Evolutionary conservation across 2,797 vertebrate species (phyloP).

Genomic region (Myotis pilosus): DNA sequence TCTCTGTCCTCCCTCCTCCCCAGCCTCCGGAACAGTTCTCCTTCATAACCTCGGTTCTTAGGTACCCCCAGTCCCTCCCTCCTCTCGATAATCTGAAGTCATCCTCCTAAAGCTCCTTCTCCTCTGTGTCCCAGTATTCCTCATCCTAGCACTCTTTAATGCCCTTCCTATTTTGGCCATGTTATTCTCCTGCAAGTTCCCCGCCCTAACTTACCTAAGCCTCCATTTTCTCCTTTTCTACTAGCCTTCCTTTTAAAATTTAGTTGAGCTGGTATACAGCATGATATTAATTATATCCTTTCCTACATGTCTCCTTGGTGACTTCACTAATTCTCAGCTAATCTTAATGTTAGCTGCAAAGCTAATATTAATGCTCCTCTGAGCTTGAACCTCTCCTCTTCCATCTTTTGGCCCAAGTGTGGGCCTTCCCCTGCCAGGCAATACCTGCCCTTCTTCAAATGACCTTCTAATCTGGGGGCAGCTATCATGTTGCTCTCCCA

Average conservation of each 20-base stretch:
- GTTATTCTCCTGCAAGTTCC: neutral
- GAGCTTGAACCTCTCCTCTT: neutral
- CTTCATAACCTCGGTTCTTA: neutral
- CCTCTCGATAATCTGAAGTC: neutral
- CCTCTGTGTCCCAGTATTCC: too few relatives aligned
- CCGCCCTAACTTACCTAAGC: neutral
- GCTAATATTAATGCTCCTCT: neutral
- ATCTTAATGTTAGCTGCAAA: neutral
- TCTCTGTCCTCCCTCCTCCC: neutral
- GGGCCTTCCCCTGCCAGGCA: neutral
- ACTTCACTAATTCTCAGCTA: neutral
- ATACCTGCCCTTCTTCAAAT: neutral
- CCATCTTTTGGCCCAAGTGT: neutral
- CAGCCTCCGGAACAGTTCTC: neutral
- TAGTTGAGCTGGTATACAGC: neutral
- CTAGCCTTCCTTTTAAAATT: neutral
- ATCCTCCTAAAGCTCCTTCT: neutral
- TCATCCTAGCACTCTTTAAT: neutral
- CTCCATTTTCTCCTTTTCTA: neutral
- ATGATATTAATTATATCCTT: neutral
- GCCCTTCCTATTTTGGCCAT: neutral
- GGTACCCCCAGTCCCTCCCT: neutral
- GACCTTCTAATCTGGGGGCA: neutral
- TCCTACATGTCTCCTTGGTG: neutral
- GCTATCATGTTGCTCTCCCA: neutral